A percentile compares a stretch with the other conserved stretches of the same genome.
Conservation (phyloP, 2,797 vertebrate genomes). For the Zalophus californianus region DNA sequence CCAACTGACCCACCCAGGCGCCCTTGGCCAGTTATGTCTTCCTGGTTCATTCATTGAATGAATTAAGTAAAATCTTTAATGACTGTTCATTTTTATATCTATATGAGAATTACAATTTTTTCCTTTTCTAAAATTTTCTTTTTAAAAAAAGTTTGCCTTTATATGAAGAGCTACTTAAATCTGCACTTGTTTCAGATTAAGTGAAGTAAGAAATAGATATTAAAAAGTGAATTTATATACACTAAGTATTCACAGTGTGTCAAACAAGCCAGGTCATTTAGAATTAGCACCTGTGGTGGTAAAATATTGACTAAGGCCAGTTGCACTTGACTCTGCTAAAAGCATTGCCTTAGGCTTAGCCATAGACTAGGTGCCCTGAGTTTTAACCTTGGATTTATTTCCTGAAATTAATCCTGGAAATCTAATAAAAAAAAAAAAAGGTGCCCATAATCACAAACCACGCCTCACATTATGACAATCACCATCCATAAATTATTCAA, state of each 20-base stretch:
- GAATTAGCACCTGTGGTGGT: neutral
- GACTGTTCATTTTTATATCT: neutral
- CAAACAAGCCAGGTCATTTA: neutral
- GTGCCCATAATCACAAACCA: neutral
- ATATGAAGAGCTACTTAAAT: neutral
- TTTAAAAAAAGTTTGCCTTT: neutral
- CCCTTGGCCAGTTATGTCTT: neutral
- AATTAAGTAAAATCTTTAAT: neutral
- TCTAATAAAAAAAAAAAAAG: neutral
- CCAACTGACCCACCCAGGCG: too few species aligned
- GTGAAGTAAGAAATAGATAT: neutral
- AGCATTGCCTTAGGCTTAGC: neutral
- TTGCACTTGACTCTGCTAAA: neutral
- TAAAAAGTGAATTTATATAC: neutral
- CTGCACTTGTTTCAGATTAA: neutral
- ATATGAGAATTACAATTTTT: neutral
- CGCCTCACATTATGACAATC: neutral
- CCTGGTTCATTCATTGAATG: neutral
- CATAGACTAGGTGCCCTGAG: neutral
- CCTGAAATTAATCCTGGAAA: slow-evolving; percentile 20
- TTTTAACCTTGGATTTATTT: neutral
- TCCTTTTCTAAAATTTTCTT: neutral
- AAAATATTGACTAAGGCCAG: neutral
- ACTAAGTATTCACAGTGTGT: neutral
- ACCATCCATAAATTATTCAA: neutral